These are phyloP conservation scores for Leptopilina myrica DNA, from an alignment of 2,888 invertebrate genomes.

Conservation along the genomic window DNA sequence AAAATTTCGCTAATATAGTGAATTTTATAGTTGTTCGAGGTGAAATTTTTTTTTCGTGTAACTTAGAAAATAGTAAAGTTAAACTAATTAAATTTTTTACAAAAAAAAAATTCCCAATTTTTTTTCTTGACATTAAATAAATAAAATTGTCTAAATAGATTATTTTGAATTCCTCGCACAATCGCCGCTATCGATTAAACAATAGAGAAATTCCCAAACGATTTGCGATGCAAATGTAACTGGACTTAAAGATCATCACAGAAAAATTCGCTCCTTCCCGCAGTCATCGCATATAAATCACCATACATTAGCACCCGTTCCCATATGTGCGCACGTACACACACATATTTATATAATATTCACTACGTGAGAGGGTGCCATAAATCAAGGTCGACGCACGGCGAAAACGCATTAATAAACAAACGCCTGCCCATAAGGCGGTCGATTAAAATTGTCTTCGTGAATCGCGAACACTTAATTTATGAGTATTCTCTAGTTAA, in stretches of 20 bases:
- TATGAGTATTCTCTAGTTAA: constrained; percentile 57
- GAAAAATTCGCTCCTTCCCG: constrained; percentile 49
- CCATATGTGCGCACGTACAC: constrained; percentile 48
- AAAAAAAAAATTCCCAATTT: too few species aligned
- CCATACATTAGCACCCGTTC: constrained; percentile 56
- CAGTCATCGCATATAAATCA: constrained; percentile 59
- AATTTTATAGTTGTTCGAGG: too few species aligned
- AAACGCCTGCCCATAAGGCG: constrained; percentile 60
- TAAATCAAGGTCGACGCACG: constrained; percentile 60
- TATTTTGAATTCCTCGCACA: too few species aligned
- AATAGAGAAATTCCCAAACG: not conserved
- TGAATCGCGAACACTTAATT: constrained; percentile 61
- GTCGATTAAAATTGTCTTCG: constrained; percentile 62
- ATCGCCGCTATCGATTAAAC: constrained; percentile 1
- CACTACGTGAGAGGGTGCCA: constrained; percentile 44
- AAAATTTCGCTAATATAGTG: too few species aligned
- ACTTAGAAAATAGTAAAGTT: too few species aligned
- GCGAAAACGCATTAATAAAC: constrained; percentile 67
- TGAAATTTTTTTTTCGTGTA: too few species aligned
- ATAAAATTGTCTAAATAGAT: too few species aligned
- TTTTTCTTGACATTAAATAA: too few species aligned
- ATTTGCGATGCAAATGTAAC: constrained; percentile 22
- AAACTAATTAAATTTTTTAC: too few species aligned
- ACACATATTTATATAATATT: too few species aligned
- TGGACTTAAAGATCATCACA: constrained; percentile 48